Base-by-base conservation (phyloP, 1,140 invertebrate species). In the Eubasilissa regina region DNA sequence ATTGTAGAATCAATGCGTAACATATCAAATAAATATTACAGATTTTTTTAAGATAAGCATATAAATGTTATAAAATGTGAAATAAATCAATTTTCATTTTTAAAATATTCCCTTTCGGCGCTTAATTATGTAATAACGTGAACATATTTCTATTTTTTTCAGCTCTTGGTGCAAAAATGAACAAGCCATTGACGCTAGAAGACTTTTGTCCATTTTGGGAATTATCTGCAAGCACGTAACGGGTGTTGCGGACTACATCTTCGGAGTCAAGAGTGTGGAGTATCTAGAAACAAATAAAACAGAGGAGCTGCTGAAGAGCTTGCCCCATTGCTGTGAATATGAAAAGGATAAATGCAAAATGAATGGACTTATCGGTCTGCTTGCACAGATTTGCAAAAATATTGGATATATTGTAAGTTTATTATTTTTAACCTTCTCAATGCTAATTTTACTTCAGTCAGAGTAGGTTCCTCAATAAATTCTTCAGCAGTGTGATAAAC, bases 321-420 rank as follows among this genome's bases (percentile, higher is more conserved):
- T 75, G 73, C 51, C 73, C 4, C 43, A 55, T n/a, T 73, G 73
- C n/a, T 55, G 73, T 56, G 47, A 25, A 13, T 15, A 44, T 53
- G 73, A 35, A 56, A 47, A 44, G n/a, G 25, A 35, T 35, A 45
- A 8, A 13, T 13, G 12, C 12, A 58, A 47, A 43, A 21, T n/a
- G 11, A 21, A 60, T 35, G 21, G 19, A 6, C 55, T 75, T 53
- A 15, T 81, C 44, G 77, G 62, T n/a, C 15, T 76, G 6, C n/a
- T 79, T 73, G 60, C 72, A 47, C 68, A 77, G 25, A 79, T 82
- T 25, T 74, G 73, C 15, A 80, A 80, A 70, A 66, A 75, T 7
- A 80, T 82, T 68, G 56, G 56, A 51, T 60, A 74, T 56, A 80
- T 80, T 17, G 81, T 82, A 64, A 51, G 81, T 81, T 15, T 44